Conservation (phyloP, 1,140 invertebrate species). For the Idris sp. region DNA sequence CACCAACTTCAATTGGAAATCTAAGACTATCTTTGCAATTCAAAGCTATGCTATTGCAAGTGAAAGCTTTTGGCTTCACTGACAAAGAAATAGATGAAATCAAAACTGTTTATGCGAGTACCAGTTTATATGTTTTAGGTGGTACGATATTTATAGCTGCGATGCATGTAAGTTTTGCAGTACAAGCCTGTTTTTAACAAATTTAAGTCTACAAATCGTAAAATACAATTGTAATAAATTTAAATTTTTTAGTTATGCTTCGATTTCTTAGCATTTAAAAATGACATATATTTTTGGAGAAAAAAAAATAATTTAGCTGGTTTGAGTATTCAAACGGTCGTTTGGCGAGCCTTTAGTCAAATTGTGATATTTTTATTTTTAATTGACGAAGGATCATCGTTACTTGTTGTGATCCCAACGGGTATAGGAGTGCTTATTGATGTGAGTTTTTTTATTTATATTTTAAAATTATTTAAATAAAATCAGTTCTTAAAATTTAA, state of each 20-base stretch:
- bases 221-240: too few species aligned
- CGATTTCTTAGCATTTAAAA: slow-evolving; percentile 98
- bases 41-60: slow-evolving; percentile 85
- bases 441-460: slow-evolving; percentile 74
- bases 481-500: too few species aligned
- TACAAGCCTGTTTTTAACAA: too few species aligned
- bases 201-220: too few species aligned
- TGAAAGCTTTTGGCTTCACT: slow-evolving; percentile 89
- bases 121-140: slow-evolving; percentile 94
- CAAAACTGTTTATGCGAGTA: slow-evolving; percentile 97
- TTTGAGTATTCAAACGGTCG: slow-evolving; percentile 90
- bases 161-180: slow-evolving; percentile 89
- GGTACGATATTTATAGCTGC: slow-evolving; percentile 94
- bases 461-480: too few species aligned
- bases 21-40: slow-evolving; percentile 88
- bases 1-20: slow-evolving; percentile 83
- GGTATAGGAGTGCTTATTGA: slow-evolving; percentile 93
- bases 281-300: slow-evolving; percentile 97
- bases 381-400: slow-evolving; percentile 93
- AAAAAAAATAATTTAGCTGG: slow-evolving; percentile 90
- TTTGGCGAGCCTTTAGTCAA: slow-evolving; percentile 97
- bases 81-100: slow-evolving; percentile 97
- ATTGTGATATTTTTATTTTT: slow-evolving; percentile 96
- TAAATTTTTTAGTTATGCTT: slow-evolving; percentile 81
- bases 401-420: slow-evolving; percentile 92